phyloP scores from a whole-genome alignment of 2,888 invertebrate species.

The Stenichneumon culpator region DNA sequence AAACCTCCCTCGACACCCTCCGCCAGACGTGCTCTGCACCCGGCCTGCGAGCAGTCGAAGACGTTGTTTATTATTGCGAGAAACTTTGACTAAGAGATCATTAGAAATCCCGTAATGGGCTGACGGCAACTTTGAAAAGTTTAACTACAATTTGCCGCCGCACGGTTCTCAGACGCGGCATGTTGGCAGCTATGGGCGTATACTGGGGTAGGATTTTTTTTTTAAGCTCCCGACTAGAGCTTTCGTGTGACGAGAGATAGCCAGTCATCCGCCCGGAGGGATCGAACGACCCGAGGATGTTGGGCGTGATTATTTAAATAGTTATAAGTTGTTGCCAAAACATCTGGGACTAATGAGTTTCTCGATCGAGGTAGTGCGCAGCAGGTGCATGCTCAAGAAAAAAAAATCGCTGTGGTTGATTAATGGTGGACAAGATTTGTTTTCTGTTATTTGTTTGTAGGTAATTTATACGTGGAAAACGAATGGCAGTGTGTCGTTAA shows the following conservation, averaged over 20 bases:
- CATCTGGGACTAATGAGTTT: constrained; percentile 11
- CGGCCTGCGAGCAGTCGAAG: constrained; percentile 41
- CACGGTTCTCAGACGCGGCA: constrained; percentile 7
- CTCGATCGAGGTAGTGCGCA: background rate
- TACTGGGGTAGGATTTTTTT: background rate
- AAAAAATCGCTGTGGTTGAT: background rate
- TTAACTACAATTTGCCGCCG: constrained; percentile 24
- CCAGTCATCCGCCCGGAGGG: background rate
- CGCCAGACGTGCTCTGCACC: constrained; percentile 28
- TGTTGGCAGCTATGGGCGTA: constrained; percentile 22
- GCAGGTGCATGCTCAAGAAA: background rate
- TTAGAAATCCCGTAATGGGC: constrained; percentile 61
- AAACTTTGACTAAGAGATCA: constrained; percentile 50
- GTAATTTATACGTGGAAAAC: background rate
- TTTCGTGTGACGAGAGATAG: background rate
- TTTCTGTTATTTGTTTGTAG: background rate
- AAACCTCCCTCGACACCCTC: constrained; percentile 2
- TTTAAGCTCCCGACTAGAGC: background rate
- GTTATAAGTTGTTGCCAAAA: background rate
- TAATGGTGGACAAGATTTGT: background rate
- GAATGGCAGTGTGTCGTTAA: background rate
- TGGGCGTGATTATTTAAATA: constrained; percentile 19
- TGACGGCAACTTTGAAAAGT: constrained; percentile 49
- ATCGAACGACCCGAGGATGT: constrained; percentile 6
- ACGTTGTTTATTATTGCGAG: constrained; percentile 59